Evolutionary conservation across 2,888 invertebrate genomes (phyloP), one percentile per base, ranked within the genome.

Genomic region (Cepaea hortensis): DNA sequence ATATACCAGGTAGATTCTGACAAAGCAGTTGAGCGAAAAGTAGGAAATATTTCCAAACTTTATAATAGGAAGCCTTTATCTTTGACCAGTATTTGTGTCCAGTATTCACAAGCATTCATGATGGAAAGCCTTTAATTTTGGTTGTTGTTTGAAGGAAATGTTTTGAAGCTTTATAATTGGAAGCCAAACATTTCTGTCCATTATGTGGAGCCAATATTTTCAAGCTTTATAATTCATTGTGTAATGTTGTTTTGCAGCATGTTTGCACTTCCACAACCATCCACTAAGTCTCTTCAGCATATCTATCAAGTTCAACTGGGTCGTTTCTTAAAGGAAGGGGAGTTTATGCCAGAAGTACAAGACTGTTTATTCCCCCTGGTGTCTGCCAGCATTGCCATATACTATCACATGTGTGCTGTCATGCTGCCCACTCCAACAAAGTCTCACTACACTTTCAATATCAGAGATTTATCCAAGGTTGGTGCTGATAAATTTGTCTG

Each of bases 291-390:
- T 13, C 91, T 94, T 76, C 94, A 94, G 88, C 94, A 94, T 90
- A 94, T 94, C 87, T 94, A 94, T 89, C 94, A 94, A 90, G 94
- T 94, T 18, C 94, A 94, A 88, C 91, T 94, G 5, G 94, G 94
- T 20, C 90, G 93, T 62, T 94, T 94, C 91, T 91, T 94, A 85
- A 92, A 93, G 87, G 94, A 94, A n/a, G 91, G 92, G 18, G 93
- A 94, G 85, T 94, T 94, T 89, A 92, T 93, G 85, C 91, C 93
- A 6, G 94, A 94, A 86, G 94, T 94, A 4, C 91, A 91, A 75
- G 93, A 93, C 61, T 91, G 92, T 86, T 90, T 94, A 23, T 92
- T 92, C 79, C 90, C 94, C 6, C 89, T 94, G 35, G 94, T 94
- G 55, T 93, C 94, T 6, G 93, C 93, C 61, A 92, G 93, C 86